A percentile compares a stretch with the other conserved stretches of the same genome.
These are phyloP conservation scores for Cristatella mucedo DNA, from an alignment of 2,888 invertebrate genomes.

Conservation along the genomic window DNA sequence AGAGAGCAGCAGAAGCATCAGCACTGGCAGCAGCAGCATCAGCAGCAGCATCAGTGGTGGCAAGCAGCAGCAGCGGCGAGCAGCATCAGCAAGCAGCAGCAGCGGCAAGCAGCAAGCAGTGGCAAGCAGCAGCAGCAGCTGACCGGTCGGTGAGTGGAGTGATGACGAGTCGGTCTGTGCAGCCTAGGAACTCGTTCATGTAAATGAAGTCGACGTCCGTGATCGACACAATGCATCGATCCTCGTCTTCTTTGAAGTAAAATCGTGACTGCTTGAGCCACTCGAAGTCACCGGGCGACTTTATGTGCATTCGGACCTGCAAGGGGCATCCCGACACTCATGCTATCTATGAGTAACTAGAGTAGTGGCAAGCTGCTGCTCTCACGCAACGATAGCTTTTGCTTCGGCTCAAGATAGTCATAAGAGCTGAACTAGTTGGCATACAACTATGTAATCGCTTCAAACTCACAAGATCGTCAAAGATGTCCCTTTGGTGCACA, in stretches of 20 bases:
- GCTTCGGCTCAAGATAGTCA: too few species aligned
- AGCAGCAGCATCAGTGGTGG: too few species aligned
- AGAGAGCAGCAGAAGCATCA: too few species aligned
- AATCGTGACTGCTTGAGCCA: conserved; percentile 93
- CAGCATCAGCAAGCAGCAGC: too few species aligned
- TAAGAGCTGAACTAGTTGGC: too few species aligned
- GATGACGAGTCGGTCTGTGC: conserved; percentile 84
- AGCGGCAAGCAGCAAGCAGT: too few species aligned
- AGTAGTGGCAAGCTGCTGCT: not conserved
- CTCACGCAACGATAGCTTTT: not conserved
- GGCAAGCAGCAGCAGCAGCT: too few species aligned
- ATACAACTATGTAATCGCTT: too few species aligned
- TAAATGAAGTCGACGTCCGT: conserved; percentile 87
- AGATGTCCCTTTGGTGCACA: conserved; percentile 90
- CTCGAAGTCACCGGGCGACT: conserved; percentile 79
- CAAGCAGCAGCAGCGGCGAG: too few species aligned
- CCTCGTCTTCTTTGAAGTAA: conserved; percentile 86
- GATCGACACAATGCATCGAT: conserved; percentile 76
- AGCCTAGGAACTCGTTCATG: conserved; percentile 90
- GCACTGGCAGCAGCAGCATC: too few species aligned
- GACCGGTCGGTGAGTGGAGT: conserved; percentile 89
- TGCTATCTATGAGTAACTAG: not conserved
- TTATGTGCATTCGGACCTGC: conserved; percentile 65
- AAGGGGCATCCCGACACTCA: conserved; percentile 20
- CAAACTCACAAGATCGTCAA: conserved; percentile 67